Base-by-base conservation (phyloP, 2,797 vertebrate genomes). In the Cossypha heuglini region DNA sequence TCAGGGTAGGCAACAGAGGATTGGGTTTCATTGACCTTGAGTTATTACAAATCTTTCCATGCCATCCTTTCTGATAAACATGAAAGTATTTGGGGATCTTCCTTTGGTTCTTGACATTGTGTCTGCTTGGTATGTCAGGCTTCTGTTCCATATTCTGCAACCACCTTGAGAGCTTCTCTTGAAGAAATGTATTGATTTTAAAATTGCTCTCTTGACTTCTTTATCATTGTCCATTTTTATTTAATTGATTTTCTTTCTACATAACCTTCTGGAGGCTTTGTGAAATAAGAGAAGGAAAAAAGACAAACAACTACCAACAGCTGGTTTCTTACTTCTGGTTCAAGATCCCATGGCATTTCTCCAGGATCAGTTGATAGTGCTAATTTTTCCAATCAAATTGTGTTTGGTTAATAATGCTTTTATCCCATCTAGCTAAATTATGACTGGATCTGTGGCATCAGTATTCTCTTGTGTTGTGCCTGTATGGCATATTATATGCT, bases 141-240 rank as follows among this genome's bases (percentile, higher is more conserved):
- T 78, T 74, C 84, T 96, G 62, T 89, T 97, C 96, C 96, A 58
- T 87, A 92, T 84, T 94, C 92, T 90, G 82, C 92, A 95, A 58
- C 89, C 62, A 81, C 82, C 75, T 93, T 82, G 78, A 31, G 35
- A 86, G 86, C 82, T 72, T 80, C 88, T 97, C 97, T 96, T 96
- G 86, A 92, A 96, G 91, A 82, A 96, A 93, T 37, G 22, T 97
- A 98, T 97, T 97, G 97, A 98, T 98, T 97, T 95, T 96, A 95
- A 98, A 96, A 97, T 97, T 98, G 96, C 94, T 97, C 97, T 96
- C 96, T 97, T 97, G 97, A 97, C 97, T 94, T 96, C 92, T 97
- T 97, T 97, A 96, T 98, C 96, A 97, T 97, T 93, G 97, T 97
- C 96, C 91, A 84, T 97, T 97, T 96, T 96, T 96, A 97, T 97